Evolutionary conservation across 1,140 invertebrate genomes (phyloP).

Genomic region (Dreissena polymorpha): DNA sequence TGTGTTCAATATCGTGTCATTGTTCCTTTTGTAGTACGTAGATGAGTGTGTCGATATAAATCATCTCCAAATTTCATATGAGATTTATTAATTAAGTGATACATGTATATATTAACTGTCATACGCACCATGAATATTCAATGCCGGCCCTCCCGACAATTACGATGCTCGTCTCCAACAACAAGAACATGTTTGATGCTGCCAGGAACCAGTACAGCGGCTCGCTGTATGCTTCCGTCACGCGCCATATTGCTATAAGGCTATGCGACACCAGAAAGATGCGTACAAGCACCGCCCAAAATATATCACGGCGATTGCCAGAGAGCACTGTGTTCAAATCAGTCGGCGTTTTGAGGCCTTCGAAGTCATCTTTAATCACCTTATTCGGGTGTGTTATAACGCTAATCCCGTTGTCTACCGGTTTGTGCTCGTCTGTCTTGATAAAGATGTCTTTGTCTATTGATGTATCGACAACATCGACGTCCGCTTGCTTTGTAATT

Average conservation of each 20-base stretch:
- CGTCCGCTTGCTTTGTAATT: too few species aligned
- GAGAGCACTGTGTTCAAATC: background rate
- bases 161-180: constrained; percentile 61
- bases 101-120: too few species aligned
- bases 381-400: too few species aligned
- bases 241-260: constrained; percentile 63
- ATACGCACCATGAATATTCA: constrained; percentile 63
- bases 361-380: background rate
- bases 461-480: too few species aligned
- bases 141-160: constrained; percentile 57
- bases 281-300: constrained; percentile 63
- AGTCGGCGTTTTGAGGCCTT: background rate
- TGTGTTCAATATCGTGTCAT: too few species aligned
- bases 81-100: too few species aligned
- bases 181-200: constrained; percentile 58
- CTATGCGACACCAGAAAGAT: constrained; percentile 60
- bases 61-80: too few species aligned
- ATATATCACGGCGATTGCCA: constrained; percentile 33
- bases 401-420: too few species aligned
- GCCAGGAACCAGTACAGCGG: constrained; percentile 62
- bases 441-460: too few species aligned
- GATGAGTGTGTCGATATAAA: too few species aligned
- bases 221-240: constrained; percentile 53
- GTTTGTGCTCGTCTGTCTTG: too few species aligned
- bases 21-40: too few species aligned